A percentile compares a stretch with the other conserved stretches of the same genome.
Conservation (phyloP, 1,140 invertebrate genomes). For the Rhagoletis pomonella region DNA sequence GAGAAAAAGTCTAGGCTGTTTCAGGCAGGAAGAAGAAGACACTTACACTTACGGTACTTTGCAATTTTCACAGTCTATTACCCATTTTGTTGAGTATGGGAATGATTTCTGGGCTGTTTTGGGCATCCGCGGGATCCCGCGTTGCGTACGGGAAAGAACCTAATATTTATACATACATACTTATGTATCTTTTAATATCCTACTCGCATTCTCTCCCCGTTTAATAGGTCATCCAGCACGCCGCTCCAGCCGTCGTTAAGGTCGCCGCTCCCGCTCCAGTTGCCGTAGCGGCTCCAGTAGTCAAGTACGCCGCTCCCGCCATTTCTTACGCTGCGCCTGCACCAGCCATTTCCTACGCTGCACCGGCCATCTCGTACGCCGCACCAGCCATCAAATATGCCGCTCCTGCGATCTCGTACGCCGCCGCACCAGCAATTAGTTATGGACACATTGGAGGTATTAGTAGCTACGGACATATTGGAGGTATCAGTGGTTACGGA, state of each 20-base stretch:
- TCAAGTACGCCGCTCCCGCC: conserved; percentile 64
- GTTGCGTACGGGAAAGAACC: too few species aligned
- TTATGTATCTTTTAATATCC: conserved; percentile 37
- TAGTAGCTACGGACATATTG: conserved; percentile 36
- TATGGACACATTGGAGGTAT: background rate
- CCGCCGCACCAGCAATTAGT: conserved; percentile 48
- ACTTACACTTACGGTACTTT: too few species aligned
- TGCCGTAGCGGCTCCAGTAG: conserved; percentile 59
- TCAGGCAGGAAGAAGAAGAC: too few species aligned
- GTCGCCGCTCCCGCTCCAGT: conserved; percentile 61
- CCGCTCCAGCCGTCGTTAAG: conserved; percentile 55
- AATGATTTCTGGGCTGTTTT: too few species aligned
- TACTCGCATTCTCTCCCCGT: conserved; percentile 51
- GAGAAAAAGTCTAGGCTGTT: too few species aligned
- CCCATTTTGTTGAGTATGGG: too few species aligned
- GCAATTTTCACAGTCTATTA: too few species aligned
- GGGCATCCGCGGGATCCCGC: too few species aligned
- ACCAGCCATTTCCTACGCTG: conserved; percentile 50
- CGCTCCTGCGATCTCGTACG: conserved; percentile 32
- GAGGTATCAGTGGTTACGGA: conserved; percentile 16
- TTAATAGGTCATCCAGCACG: background rate
- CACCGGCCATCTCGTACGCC: conserved; percentile 54
- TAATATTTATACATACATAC: too few species aligned
- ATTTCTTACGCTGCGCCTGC: conserved; percentile 52
- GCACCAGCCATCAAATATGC: conserved; percentile 52